Evolutionary conservation across 2,888 invertebrate genomes (phyloP).

Genomic region (Bhutanitis thaidina): DNA sequence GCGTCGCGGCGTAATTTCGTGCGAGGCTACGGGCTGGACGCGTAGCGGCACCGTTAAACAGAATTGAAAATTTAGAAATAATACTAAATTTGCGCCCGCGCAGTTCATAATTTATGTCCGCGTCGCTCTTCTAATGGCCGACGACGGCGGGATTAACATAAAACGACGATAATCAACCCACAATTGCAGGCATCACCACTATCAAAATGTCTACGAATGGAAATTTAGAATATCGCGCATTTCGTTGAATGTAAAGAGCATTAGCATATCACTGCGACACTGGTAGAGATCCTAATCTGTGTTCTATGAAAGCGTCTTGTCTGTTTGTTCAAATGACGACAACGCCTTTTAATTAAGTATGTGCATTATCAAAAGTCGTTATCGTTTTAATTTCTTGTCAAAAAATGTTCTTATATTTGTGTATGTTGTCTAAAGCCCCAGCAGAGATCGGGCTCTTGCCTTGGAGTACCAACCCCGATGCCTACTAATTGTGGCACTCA

Average conservation of each 20-base stretch:
- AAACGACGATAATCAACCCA: conserved; percentile 60
- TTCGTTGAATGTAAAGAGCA: conserved; percentile 21
- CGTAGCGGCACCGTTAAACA: conserved; percentile 40
- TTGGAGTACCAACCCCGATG: too few relatives aligned
- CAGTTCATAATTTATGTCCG: conserved; percentile 42
- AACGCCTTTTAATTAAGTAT: background rate
- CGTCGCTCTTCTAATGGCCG: conserved; percentile 36
- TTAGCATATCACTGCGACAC: conserved; percentile 7
- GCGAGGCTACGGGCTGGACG: conserved; percentile 33
- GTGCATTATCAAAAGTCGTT: background rate
- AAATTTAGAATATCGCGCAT: conserved; percentile 40
- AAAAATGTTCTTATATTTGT: too few relatives aligned
- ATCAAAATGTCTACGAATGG: conserved; percentile 45
- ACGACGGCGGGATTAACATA: conserved; percentile 62
- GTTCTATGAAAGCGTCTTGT: background rate
- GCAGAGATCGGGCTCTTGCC: too few relatives aligned
- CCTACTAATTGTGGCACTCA: too few relatives aligned
- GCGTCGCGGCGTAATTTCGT: background rate
- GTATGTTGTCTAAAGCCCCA: too few relatives aligned
- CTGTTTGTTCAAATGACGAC: background rate
- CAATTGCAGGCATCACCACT: conserved; percentile 59
- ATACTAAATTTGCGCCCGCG: conserved; percentile 58
- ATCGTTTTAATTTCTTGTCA: background rate
- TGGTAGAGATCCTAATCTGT: conserved; percentile 17
- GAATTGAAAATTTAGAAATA: conserved; percentile 43